phyloP scores from a whole-genome alignment of 35 echinoderm and acorn worm genomes.

The Stichopus chloronotus region DNA sequence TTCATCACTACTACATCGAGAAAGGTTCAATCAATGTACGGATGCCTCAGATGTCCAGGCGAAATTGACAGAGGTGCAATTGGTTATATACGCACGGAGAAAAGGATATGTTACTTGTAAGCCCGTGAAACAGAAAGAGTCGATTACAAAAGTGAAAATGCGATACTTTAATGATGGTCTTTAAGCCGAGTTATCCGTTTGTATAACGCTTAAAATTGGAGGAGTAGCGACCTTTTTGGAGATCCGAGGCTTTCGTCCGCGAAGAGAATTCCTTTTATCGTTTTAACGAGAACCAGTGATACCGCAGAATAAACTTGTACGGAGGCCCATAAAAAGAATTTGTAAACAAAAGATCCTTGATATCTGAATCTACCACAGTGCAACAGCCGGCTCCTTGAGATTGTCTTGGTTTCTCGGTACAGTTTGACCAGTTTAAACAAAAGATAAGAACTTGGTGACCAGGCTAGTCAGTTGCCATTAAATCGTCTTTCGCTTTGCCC shows the following conservation, averaged over 20 bases:
- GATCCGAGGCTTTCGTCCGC: too few species aligned
- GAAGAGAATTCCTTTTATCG: neutral
- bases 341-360: neutral
- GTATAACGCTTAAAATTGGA: neutral
- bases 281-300: neutral
- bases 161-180: too few species aligned
- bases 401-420: neutral
- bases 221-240: neutral
- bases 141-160: too few species aligned
- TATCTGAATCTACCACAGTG: neutral
- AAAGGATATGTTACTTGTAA: neutral
- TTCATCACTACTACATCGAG: neutral
- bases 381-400: neutral
- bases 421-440: neutral
- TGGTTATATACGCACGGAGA: neutral
- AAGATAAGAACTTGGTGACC: neutral
- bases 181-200: too few species aligned
- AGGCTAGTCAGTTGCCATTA: neutral
- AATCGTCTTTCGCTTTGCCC: neutral
- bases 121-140: too few species aligned
- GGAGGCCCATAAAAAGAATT: neutral
- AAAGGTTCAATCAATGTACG: neutral
- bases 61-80: too few species aligned
- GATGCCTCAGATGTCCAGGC: neutral
- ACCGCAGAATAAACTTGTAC: neutral